Evolutionary conservation across 2,797 vertebrate species (phyloP), one percentile per base, ranked within the genome.

Genomic region (Buphagus erythrorhynchus): DNA sequence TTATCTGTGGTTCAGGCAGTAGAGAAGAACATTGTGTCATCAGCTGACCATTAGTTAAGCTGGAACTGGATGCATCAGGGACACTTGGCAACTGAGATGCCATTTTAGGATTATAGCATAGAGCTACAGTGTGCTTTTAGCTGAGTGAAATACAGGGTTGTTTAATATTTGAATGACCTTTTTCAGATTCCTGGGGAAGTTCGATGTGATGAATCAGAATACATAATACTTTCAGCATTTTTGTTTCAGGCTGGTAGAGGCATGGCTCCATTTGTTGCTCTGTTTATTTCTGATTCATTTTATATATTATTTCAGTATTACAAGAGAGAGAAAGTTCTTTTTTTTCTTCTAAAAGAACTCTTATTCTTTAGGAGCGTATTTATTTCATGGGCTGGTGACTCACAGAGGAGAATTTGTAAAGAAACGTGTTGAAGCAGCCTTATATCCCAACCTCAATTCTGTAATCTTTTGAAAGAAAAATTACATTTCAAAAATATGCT

Each of bases 211-310:
- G 86, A 94, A 87, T 93, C 83, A 90, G 66, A 81, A 35, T 36
- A 74, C 24, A 31, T 59, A 88, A 76, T 66, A 31, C 26, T 75
- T 90, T 40, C n/a, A 78, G 36, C 51, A 42, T 83, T 93, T 84
- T 26, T 63, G 36, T 90, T 91, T 83, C 35, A 62, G 86, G 35
- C 46, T 90, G 31, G 42, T 75, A 88, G 54, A 82, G 11, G 33
- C 0, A 0, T 75, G 51, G 88, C 29, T 85, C 52, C 45, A 55
- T 84, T 81, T 88, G 51, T 95, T 88, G 35, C 14, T 79, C 29
- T 86, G n/a, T 91, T 91, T 91, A 68, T 26, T 88, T 93, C 82
- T 95, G 88, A 91, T 84, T 94, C 76, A 59, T 91, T 65, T 71
- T 5, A 10, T 29, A 9, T 11, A 12, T 46, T 90, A 88, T 86